Conservation (phyloP, 1,140 invertebrate species). For the Elysia chlorotica region DNA sequence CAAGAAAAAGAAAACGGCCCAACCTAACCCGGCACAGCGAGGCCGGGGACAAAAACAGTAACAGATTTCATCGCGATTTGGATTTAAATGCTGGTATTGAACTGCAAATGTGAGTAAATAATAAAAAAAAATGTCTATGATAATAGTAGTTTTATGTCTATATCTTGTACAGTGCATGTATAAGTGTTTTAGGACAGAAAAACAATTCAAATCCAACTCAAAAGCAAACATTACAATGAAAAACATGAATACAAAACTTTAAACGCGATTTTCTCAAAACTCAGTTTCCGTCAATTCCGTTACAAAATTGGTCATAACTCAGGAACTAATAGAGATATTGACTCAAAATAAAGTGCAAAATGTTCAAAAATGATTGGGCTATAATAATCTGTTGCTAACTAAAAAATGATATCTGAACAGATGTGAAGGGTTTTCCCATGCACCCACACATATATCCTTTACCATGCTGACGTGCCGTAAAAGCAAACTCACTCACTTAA, state of each 20-base stretch:
- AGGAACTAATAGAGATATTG: not conserved
- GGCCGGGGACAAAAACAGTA: not conserved
- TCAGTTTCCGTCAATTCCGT: not conserved
- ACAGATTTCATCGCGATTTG: not conserved
- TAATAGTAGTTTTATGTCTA: not conserved
- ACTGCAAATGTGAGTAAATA: not conserved
- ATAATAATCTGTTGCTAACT: not conserved
- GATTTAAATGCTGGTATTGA: not conserved
- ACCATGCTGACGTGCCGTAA: no score
- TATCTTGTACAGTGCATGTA: not conserved
- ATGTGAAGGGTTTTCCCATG: not conserved
- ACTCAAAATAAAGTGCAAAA: not conserved
- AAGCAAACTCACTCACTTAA: no score
- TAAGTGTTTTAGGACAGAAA: not conserved
- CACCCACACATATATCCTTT: not conserved
- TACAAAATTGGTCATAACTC: not conserved
- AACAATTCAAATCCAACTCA: not conserved
- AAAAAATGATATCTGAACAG: not conserved
- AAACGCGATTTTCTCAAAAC: not conserved
- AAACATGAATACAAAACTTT: not conserved
- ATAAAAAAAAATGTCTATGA: no score
- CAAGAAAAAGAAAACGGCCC: not conserved
- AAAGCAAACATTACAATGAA: not conserved
- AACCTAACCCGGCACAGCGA: not conserved
- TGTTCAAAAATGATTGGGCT: not conserved